Evolutionary conservation across 30 jellyfish, hydroid and myxozoan species (phyloP), one percentile per base, ranked within the genome.

Genomic region (Aurelia aurita complex sp. Pacific): DNA sequence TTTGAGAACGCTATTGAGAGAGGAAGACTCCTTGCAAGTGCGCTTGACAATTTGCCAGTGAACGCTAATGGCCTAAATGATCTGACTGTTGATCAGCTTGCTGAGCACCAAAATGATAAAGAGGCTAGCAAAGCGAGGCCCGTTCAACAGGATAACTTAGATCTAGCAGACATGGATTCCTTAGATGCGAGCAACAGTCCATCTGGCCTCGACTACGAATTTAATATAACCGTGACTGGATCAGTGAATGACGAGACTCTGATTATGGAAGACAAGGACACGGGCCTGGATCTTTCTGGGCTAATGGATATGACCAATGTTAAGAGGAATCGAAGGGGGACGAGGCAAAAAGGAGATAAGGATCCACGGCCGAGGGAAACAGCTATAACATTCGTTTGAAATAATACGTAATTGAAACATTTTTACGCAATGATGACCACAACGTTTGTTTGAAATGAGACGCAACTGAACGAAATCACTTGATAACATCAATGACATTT

Each of bases 191-290:
- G 59, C 53, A 38, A 16, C 34, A n/a, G 17, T 19, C 23, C 76
- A 3, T 10, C 77, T 35, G 54, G 15, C 17, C 65, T 13, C 66
- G 71, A 29, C 14, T 57, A 23, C 38, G 92, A 83, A 15, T 59
- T 16, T 65, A 81, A 42, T 51, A 42, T 72, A 42, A 83, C 92
- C 16, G 92, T 73, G 66, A 83, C 92, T 23, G 92, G 92, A 33
- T 83, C 92, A 8, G 81, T 83, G 46, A 83, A 83, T 52, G 92
- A 83, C 68, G 92, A 83, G 12, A 83, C 92, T 12, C 29, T 83
- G 81, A 83, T 83, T 19, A 72, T 83, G 86, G 92, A 83, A 50
- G 86, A 83, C 70, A 83, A 83, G 64, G 92, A 83, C 73, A 83
- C 86, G 0, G 86, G 92, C 8, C 73, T 81, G 12, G 90, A 81